A percentile compares a stretch with the other conserved stretches of the same genome.
phyloP scores from a whole-genome alignment of 2,797 vertebrate species.

The Cossypha polioptera region DNA sequence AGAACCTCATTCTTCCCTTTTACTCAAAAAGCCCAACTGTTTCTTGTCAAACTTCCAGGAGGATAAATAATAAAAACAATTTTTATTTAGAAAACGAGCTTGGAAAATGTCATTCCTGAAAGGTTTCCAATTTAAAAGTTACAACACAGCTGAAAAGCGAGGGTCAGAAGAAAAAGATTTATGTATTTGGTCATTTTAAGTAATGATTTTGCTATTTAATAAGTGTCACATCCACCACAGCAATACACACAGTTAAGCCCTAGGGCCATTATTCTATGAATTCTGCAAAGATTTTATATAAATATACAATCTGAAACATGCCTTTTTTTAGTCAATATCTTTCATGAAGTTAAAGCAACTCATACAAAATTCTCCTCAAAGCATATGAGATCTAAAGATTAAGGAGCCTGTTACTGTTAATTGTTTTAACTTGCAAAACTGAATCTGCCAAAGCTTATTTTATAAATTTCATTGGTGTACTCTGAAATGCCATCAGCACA shows the following conservation, averaged over 20 bases:
- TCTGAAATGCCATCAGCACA: background rate
- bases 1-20: constrained; percentile 37
- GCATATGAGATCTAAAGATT: background rate
- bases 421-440: background rate
- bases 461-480: background rate
- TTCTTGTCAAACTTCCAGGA: constrained; percentile 30
- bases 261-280: background rate
- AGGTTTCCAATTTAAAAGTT: background rate
- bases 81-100: background rate
- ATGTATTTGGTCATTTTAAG: background rate
- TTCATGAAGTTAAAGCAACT: background rate
- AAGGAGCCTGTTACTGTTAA: background rate
- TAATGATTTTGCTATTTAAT: background rate
- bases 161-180: background rate
- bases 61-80: constrained; percentile 1
- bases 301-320: background rate
- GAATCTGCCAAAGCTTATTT: background rate
- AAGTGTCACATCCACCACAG: background rate
- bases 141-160: background rate
- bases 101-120: background rate
- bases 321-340: background rate
- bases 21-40: constrained; percentile 27
- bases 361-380: background rate
- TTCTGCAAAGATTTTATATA: background rate
- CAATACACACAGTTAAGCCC: background rate